These are phyloP conservation scores for Pelodytes ibericus DNA, from an alignment of 2,797 vertebrate genomes.

Conservation along the genomic window DNA sequence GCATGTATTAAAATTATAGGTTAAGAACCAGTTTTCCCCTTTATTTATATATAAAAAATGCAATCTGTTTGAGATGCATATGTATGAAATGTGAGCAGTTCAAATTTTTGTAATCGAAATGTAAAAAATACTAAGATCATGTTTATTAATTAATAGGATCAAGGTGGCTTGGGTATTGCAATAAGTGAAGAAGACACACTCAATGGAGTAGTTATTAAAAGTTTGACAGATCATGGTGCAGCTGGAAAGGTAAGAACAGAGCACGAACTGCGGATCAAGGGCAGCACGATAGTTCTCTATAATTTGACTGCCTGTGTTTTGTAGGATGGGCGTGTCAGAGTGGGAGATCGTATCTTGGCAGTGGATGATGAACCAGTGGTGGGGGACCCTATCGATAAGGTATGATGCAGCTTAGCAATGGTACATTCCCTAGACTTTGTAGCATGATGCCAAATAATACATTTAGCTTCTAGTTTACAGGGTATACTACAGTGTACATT, in stretches of 20 bases:
- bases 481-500: too few species aligned
- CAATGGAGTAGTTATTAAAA: constrained; percentile 78
- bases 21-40: too few species aligned
- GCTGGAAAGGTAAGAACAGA: constrained; percentile 73
- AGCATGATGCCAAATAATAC: too few species aligned
- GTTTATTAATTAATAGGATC: constrained; percentile 74
- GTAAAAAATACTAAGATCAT: background rate
- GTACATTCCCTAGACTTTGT: too few species aligned
- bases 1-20: too few species aligned
- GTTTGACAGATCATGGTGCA: constrained; percentile 77
- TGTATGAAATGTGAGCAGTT: too few species aligned
- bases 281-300: background rate
- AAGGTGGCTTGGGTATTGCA: constrained; percentile 80
- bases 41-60: too few species aligned
- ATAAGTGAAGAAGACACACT: constrained; percentile 81
- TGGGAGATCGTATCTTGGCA: constrained; percentile 81
- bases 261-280: constrained; percentile 6
- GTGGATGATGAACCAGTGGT: constrained; percentile 84
- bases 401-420: constrained; percentile 62
- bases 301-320: constrained; percentile 47
- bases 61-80: too few species aligned
- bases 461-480: too few species aligned
- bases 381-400: constrained; percentile 82
- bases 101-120: too few species aligned
- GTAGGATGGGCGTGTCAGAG: constrained; percentile 82